Conservation (phyloP, 92 coral and sea anemone species). For the Pocillopora meandrina region DNA sequence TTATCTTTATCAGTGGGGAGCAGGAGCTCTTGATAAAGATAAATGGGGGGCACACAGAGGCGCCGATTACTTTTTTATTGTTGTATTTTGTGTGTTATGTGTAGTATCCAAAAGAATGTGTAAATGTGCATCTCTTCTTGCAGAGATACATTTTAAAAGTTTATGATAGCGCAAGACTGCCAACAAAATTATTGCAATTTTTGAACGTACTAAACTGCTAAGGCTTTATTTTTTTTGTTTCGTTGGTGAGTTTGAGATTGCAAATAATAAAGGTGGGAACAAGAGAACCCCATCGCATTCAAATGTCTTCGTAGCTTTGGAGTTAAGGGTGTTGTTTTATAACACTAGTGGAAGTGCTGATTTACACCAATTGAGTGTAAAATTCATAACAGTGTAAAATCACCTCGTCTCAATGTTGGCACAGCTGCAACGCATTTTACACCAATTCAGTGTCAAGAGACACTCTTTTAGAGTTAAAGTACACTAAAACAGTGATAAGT, state of each 20-base stretch:
- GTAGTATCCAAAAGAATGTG: neutral
- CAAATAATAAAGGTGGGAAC: neutral
- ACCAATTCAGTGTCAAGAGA: too few species aligned
- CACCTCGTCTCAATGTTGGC: too few species aligned
- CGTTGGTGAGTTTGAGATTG: neutral
- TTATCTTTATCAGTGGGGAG: neutral
- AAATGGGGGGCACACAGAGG: neutral
- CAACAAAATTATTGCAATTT: neutral
- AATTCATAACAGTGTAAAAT: too few species aligned
- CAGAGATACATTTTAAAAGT: neutral
- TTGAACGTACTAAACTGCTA: neutral
- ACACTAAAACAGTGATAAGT: neutral
- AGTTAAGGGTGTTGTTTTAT: neutral
- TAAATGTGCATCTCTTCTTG: neutral
- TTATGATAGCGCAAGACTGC: neutral
- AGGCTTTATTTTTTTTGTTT: neutral
- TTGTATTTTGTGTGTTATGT: neutral
- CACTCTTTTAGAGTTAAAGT: too few species aligned
- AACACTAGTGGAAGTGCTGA: neutral
- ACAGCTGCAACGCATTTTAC: too few species aligned
- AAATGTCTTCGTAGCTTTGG: neutral
- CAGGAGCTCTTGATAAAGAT: neutral
- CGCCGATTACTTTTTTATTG: neutral
- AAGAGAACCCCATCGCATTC: neutral
- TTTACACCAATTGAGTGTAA: too few species aligned